These are phyloP conservation scores for Temnothorax rugatulus DNA, from an alignment of 2,888 invertebrate species.

Conservation along the genomic window DNA sequence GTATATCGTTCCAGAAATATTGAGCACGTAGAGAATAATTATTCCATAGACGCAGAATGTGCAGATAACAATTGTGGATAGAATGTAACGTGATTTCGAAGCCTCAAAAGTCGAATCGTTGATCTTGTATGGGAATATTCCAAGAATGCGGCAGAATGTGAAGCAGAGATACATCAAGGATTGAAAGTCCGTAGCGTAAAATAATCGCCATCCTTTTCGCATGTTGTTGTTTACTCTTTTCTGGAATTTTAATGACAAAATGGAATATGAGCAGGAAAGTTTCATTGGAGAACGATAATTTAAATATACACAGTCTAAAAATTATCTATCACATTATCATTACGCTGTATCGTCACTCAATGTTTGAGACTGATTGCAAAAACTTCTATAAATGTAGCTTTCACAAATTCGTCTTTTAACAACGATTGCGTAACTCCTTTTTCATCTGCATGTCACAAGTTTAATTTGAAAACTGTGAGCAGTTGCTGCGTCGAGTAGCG, in stretches of 20 bases:
- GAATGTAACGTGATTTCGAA: slow-evolving; percentile 62
- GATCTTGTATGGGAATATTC: slow-evolving; percentile 75
- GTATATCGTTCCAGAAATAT: slow-evolving; percentile 1
- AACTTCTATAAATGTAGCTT: background rate
- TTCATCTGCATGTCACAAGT: background rate
- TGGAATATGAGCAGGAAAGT: background rate
- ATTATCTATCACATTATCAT: background rate
- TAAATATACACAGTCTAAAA: background rate
- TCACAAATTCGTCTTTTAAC: slow-evolving; percentile 4
- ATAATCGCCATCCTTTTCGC: slow-evolving; percentile 65
- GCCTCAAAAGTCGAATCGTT: slow-evolving; percentile 41
- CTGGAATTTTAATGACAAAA: background rate
- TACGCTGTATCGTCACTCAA: too few relatives aligned
- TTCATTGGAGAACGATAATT: background rate
- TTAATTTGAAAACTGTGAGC: background rate
- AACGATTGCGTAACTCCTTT: background rate
- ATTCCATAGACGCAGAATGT: slow-evolving; percentile 16
- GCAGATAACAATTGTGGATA: slow-evolving; percentile 62
- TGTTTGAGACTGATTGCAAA: background rate
- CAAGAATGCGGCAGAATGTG: slow-evolving; percentile 65
- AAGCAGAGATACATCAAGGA: slow-evolving; percentile 74
- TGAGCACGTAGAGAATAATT: slow-evolving; percentile 63
- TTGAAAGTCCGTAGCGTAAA: slow-evolving; percentile 69
- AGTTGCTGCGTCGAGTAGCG: background rate
- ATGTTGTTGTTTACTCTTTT: background rate